Percentiles rank a stretch among this genome's conserved stretches.
Evolutionary conservation across 2,113 vertebrate species (phyloP).

Genomic region (Pristiophorus japonicus): DNA sequence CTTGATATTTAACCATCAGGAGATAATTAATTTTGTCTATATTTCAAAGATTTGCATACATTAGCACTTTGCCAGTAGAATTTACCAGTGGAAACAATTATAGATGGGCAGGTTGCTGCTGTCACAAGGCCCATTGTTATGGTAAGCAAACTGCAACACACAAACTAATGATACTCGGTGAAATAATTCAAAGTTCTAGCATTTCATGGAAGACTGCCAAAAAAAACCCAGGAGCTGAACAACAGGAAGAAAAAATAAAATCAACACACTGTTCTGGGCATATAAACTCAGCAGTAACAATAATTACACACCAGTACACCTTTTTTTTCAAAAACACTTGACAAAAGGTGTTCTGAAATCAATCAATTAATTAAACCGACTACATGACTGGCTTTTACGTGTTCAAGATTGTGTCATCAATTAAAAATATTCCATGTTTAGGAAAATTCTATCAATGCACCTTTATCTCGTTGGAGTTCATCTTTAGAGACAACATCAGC

Average conservation of each 20-base stretch:
- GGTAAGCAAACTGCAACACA: too few species aligned
- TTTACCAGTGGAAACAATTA: too few species aligned
- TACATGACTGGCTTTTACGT: not conserved
- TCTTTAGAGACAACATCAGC: conserved; percentile 86
- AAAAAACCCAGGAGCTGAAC: not conserved
- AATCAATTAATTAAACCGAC: not conserved
- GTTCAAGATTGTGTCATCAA: not conserved
- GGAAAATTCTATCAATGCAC: conserved; percentile 52
- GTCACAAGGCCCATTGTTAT: too few species aligned
- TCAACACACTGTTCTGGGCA: not conserved
- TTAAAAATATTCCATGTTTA: not conserved
- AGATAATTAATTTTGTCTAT: too few species aligned
- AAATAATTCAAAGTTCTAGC: not conserved
- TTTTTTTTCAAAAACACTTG: too few species aligned
- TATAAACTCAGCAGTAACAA: not conserved
- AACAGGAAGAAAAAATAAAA: not conserved
- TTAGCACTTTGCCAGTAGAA: too few species aligned
- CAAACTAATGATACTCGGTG: too few species aligned
- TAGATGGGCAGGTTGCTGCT: too few species aligned
- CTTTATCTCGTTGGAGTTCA: conserved; percentile 87
- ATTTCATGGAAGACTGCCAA: not conserved
- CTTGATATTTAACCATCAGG: too few species aligned
- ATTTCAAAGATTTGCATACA: too few species aligned
- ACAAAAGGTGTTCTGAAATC: not conserved
- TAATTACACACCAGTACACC: not conserved